Evolutionary conservation across 2,797 vertebrate species (phyloP).

Genomic region (Neosilurus mollespiculum): DNA sequence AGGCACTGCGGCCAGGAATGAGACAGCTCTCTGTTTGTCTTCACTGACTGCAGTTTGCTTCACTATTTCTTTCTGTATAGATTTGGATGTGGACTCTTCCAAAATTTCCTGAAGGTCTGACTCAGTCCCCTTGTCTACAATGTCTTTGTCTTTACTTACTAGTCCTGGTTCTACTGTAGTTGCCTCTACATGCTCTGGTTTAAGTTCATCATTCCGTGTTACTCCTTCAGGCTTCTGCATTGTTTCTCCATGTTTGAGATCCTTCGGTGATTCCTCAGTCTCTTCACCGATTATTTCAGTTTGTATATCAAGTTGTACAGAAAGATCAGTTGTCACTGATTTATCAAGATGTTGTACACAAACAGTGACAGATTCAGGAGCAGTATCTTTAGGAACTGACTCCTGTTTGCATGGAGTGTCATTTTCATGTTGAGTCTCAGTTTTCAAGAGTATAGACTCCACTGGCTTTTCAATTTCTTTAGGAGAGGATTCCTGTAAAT

Average conservation of each 20-base stretch:
- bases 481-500: conserved; percentile 34
- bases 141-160: conserved; percentile 19
- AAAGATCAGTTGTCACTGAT: not conserved
- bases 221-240: conserved; percentile 10
- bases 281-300: not conserved
- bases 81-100: not conserved
- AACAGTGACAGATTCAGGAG: not conserved
- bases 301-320: not conserved
- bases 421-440: conserved; percentile 7
- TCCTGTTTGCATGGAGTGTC: not conserved
- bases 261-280: not conserved
- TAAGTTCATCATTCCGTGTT: not conserved
- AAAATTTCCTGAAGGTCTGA: not conserved
- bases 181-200: not conserved
- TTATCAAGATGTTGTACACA: not conserved
- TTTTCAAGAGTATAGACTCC: conserved; percentile 1
- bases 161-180: conserved; percentile 8
- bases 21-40: conserved; percentile 1
- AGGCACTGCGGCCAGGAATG: not conserved
- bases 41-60: conserved; percentile 1
- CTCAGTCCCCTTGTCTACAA: not conserved
- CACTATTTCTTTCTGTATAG: not conserved
- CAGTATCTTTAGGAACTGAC: conserved; percentile 1
- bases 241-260: conserved; percentile 6
- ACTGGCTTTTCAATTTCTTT: conserved; percentile 1